Conservation (phyloP, 2,113 vertebrate species). For the Pelobates fuscus region DNA sequence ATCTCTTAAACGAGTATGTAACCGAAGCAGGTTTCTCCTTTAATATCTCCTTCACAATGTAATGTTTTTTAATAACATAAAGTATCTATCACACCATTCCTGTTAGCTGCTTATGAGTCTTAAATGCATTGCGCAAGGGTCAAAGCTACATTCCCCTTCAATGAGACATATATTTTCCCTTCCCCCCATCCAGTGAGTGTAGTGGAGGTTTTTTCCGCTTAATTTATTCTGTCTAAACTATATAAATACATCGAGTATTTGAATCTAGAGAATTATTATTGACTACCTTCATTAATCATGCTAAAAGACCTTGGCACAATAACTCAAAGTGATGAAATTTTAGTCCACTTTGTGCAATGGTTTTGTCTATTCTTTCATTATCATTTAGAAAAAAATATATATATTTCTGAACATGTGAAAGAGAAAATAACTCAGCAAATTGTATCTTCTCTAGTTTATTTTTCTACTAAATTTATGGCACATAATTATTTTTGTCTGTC, state of each 20-base stretch:
- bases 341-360: neutral
- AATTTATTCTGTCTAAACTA: conserved; percentile 44
- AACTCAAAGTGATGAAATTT: neutral
- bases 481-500: too few relatives aligned
- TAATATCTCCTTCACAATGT: neutral
- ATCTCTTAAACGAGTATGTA: neutral
- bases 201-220: conserved; percentile 38
- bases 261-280: conserved; percentile 44
- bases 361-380: neutral
- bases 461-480: too few relatives aligned
- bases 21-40: neutral
- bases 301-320: conserved; percentile 44
- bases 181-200: neutral
- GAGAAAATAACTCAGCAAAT: neutral
- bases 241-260: conserved; percentile 44
- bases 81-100: neutral
- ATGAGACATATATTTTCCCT: conserved; percentile 23
- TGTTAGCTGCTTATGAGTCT: neutral
- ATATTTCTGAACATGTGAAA: neutral
- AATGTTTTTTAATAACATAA: neutral
- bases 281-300: conserved; percentile 49
- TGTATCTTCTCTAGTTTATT: too few relatives aligned
- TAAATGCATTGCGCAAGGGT: neutral
- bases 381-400: neutral
- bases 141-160: conserved; percentile 12